Evolutionary conservation across 1,140 invertebrate species (phyloP).

Genomic region (Neomicropteryx cornuta): DNA sequence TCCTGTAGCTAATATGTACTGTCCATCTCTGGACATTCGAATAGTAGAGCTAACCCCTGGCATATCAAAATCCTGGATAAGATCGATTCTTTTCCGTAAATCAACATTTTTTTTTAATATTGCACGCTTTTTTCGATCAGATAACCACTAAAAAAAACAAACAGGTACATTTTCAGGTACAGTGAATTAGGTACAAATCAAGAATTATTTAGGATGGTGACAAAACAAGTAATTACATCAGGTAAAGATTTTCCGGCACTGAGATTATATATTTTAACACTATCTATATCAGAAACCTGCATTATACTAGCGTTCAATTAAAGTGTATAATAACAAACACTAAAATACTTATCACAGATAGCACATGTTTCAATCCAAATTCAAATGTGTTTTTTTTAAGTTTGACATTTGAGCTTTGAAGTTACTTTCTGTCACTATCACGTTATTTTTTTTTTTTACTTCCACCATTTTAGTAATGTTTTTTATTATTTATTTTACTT

Average conservation of each 20-base stretch:
- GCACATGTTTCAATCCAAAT: no score
- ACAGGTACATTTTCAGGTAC: neutral
- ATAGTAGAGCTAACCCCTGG: conserved; percentile 83
- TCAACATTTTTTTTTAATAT: conserved; percentile 88
- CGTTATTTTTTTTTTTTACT: no score
- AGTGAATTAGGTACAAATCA: conserved; percentile 8
- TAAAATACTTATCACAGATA: no score
- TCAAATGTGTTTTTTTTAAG: no score
- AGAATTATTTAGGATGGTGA: conserved; percentile 9
- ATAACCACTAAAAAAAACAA: conserved; percentile 70
- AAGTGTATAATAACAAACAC: no score
- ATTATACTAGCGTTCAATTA: conserved; percentile 43
- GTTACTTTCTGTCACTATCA: no score
- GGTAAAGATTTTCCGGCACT: conserved; percentile 93
- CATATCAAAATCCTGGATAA: conserved; percentile 99
- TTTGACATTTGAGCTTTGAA: no score
- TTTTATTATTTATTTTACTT: no score
- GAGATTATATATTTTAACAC: conserved; percentile 96
- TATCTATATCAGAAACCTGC: conserved; percentile 78
- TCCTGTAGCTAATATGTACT: conserved; percentile 87
- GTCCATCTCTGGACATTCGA: conserved; percentile 79
- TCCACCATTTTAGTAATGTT: no score
- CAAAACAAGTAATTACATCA: conserved; percentile 59
- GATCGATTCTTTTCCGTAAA: conserved; percentile 79
- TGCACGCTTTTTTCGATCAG: conserved; percentile 76